Evolutionary conservation across 2,888 invertebrate genomes (phyloP), one percentile per base, ranked within the genome.

Genomic region (Trichacis sp.): DNA sequence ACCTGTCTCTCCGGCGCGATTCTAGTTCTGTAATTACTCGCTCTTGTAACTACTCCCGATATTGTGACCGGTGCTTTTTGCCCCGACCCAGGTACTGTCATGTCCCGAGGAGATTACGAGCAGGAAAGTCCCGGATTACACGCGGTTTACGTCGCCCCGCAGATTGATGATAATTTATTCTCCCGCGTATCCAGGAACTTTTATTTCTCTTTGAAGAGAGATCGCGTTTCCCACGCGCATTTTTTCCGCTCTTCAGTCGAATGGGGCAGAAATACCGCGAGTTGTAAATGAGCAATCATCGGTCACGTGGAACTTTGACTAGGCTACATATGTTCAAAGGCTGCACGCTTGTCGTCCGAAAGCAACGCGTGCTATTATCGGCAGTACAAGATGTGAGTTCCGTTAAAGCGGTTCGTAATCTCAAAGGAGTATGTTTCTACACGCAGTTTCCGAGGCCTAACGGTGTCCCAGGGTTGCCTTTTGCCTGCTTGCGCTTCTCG

Each of bases 331-430:
- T 67, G 67, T 67, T 60, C 30, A 59, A 45, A 45, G 46, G 59
- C 53, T 46, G 59, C 59, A 63, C 56, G 63, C 67, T 53, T 64
- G 63, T 67, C 60, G 53, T 43, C 29, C 40, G 63, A 52, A 62
- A 59, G 52, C 52, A 46, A 30, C 56, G 67, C 67, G 53, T 42
- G 63, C 63, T 63, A 67, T 67, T 67, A 67, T 67, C 67, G 56
- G 67, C 54, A 53, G 57, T 67, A 60, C 63, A 57, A 60, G 63
- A 67, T 67, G 55, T 53, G 47, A 63, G 67, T 67, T 63, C 67
- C 67, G 67, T 67, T 67, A 67, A 63, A 63, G 67, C 63, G 56
- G 56, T 67, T 46, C 48, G 67, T 45, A 60, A 67, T 67, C 56
- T 59, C 20, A 63, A 60, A 63, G 56, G 59, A 54, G 49, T 43